phyloP scores from a whole-genome alignment of 2,888 invertebrate genomes.

The Campoplex capitator region DNA sequence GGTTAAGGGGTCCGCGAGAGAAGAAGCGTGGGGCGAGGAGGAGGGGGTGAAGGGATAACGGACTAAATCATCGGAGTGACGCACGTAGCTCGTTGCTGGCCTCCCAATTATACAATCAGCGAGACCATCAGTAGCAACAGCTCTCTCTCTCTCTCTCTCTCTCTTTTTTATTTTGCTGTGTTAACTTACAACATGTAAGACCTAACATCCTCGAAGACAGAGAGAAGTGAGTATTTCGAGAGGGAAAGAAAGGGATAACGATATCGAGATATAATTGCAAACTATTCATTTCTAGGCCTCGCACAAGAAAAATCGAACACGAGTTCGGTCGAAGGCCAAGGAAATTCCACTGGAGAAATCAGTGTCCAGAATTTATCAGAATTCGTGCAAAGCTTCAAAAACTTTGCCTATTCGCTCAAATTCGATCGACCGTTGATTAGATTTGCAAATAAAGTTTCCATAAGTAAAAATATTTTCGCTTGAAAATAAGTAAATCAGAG shows the following conservation, averaged over 20 bases:
- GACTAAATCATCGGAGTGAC: constrained; percentile 84
- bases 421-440: too few relatives aligned
- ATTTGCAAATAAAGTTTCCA: too few relatives aligned
- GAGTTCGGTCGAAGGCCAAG: not conserved
- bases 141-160: constrained; percentile 53
- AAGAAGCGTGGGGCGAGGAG: constrained; percentile 33
- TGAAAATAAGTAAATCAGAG: too few relatives aligned
- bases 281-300: not conserved
- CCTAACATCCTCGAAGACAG: not conserved
- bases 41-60: constrained; percentile 76
- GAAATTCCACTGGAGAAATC: not conserved
- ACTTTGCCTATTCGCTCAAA: too few relatives aligned
- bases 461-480: too few relatives aligned
- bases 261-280: not conserved
- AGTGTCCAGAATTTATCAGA: too few relatives aligned
- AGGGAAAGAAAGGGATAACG: not conserved
- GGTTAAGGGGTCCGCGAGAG: constrained; percentile 70
- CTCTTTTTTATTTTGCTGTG: constrained; percentile 2
- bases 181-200: not conserved
- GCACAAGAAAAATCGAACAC: not conserved
- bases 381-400: too few relatives aligned
- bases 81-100: constrained; percentile 84
- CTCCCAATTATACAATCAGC: constrained; percentile 84
- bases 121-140: constrained; percentile 61
- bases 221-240: not conserved